Conservation (phyloP, 2,888 invertebrate species). For the Diploptera punctata region DNA sequence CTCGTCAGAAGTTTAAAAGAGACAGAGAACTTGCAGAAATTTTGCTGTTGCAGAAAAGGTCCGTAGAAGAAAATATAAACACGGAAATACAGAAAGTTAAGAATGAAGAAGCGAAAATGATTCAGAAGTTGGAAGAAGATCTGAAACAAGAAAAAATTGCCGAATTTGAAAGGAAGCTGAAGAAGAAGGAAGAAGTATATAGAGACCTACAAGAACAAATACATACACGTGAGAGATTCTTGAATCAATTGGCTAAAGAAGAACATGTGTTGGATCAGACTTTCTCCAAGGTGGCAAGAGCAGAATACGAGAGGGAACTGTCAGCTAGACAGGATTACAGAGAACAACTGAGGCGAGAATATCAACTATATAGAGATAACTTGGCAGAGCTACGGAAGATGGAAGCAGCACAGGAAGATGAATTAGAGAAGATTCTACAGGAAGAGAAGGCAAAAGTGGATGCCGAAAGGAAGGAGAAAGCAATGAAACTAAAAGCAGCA, state of each 20-base stretch:
- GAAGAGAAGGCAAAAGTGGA: conserved; percentile 1
- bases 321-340: conserved; percentile 46
- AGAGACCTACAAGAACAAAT: conserved; percentile 52
- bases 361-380: conserved; percentile 49
- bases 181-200: conserved; percentile 47
- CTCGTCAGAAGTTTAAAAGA: neutral
- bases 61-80: neutral
- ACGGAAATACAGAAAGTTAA: neutral
- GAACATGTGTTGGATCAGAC: conserved; percentile 47
- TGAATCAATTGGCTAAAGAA: conserved; percentile 50
- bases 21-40: neutral
- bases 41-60: neutral
- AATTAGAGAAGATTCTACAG: conserved; percentile 22
- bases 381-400: conserved; percentile 50
- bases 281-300: conserved; percentile 48
- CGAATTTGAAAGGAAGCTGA: conserved; percentile 44
- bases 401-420: conserved; percentile 50
- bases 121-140: neutral
- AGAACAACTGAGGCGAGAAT: conserved; percentile 49
- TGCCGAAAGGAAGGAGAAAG: neutral
- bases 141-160: neutral
- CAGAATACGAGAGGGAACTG: conserved; percentile 51
- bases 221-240: conserved; percentile 48
- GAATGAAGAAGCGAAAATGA: neutral
- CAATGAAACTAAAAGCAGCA: neutral